Base-by-base conservation (phyloP, 2,888 invertebrate species). In the Sicus ferrugineus region DNA sequence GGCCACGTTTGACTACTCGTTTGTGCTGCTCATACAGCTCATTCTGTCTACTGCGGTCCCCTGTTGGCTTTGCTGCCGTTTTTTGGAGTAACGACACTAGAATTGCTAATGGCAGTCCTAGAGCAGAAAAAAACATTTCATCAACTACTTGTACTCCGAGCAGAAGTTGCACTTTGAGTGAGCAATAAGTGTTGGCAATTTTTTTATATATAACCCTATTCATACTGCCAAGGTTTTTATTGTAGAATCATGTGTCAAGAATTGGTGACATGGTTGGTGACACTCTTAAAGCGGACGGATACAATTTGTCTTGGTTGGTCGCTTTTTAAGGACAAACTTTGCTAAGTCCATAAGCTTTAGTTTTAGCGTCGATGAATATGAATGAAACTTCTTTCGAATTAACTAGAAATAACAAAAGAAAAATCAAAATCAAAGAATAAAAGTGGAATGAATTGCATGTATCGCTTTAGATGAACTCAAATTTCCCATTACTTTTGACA, bases 241-340 rank as follows among this genome's bases (percentile, higher is more conserved):
- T 42, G 42, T 42, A 9, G 42, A 4, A 9, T 9, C 38, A n/a
- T 42, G 16, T n/a, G n/a, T n/a, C n/a, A n/a, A n/a, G n/a, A n/a
- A n/a, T n/a, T n/a, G n/a, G n/a, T 38, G 30, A 19, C 34, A 42
- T 42, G 14, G 11, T n/a, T 42, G 26, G 14, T 26, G 28, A 48
- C 28, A 52, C 63, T 30, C 28, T 62, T 34, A 69, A 58, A 74
- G 73, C 80, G 78, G 77, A 74, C 79, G 78, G 77, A 77, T 73
- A 68, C 64, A 62, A 67, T 67, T 65, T 70, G 80, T 77, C 70
- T 68, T 76, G 82, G 76, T 69, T 80, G 76, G 75, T 59, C 70
- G 77, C 73, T 42, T 77, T 79, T 77, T 73, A 75, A 72, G 79
- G 68, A 72, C 75, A 73, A 67, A 38, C 19, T 52, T 38, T 4